Conservation (phyloP, 2,797 vertebrate genomes). For the Liasis olivaceus region DNA sequence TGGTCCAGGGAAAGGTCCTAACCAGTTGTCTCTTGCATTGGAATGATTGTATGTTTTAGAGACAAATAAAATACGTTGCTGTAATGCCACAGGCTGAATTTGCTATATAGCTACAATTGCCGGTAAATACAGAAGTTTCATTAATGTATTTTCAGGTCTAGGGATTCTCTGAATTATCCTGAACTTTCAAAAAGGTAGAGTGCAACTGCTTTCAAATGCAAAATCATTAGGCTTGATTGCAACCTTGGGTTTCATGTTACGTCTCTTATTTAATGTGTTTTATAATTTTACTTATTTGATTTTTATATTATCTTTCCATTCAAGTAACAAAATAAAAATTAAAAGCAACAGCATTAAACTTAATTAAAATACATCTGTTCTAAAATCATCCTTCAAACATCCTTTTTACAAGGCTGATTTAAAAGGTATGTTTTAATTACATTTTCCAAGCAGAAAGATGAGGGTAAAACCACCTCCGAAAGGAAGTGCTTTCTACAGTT, state of each 20-base stretch:
- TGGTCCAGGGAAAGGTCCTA: constrained; percentile 37
- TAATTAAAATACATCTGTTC: background rate
- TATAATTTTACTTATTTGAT: background rate
- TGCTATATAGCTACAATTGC: constrained; percentile 7
- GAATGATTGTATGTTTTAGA: constrained; percentile 20
- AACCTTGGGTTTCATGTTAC: background rate
- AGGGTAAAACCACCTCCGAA: background rate
- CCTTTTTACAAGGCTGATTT: background rate
- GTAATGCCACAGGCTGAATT: constrained; percentile 11
- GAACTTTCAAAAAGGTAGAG: background rate
- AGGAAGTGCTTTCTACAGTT: background rate
- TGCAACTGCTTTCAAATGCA: background rate
- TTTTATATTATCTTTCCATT: background rate
- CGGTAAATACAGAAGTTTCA: constrained; percentile 23
- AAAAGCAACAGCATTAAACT: background rate
- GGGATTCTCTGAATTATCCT: background rate
- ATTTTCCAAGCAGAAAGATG: background rate
- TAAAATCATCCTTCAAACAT: background rate
- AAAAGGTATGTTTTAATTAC: background rate
- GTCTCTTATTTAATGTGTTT: background rate
- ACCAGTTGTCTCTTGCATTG: constrained; percentile 27
- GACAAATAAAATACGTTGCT: background rate
- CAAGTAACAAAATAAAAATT: background rate
- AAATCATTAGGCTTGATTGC: background rate
- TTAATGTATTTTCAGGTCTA: background rate